Evolutionary conservation across 1,140 invertebrate genomes (phyloP).

Genomic region (Mylabris phalerata): DNA sequence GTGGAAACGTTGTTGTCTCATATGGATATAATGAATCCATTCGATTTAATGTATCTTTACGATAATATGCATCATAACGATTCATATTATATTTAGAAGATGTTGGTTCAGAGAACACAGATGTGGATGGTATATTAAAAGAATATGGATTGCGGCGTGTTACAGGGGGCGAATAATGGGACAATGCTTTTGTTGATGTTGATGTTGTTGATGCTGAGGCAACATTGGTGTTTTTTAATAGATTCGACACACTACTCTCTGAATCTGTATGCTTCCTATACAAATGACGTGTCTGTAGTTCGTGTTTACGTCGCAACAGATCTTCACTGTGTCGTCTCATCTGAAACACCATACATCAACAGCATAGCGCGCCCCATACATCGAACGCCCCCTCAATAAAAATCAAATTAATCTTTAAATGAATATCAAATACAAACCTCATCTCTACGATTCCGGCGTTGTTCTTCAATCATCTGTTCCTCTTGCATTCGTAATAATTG

Average conservation of each 20-base stretch:
- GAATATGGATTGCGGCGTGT: constrained; percentile 31
- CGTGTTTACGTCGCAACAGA: constrained; percentile 37
- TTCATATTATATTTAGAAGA: constrained; percentile 4
- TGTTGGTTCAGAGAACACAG: constrained; percentile 33
- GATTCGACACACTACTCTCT: constrained; percentile 30
- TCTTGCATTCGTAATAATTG: constrained; percentile 47
- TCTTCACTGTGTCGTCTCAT: constrained; percentile 46
- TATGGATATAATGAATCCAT: constrained; percentile 32
- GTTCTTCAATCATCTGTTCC: constrained; percentile 45
- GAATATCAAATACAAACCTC: constrained; percentile 9
- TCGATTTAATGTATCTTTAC: constrained; percentile 14
- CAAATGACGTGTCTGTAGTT: constrained; percentile 42
- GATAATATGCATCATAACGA: neutral
- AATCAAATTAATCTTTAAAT: neutral
- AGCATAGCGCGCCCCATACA: constrained; percentile 6
- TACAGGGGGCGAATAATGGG: constrained; percentile 37
- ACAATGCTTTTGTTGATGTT: constrained; percentile 21
- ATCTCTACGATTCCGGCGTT: constrained; percentile 25
- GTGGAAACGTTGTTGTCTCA: constrained; percentile 14
- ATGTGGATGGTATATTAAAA: constrained; percentile 34
- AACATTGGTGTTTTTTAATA: constrained; percentile 26
- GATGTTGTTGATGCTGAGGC: constrained; percentile 8
- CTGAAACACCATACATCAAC: constrained; percentile 39
- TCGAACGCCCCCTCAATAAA: neutral
- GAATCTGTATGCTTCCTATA: constrained; percentile 39